These are phyloP conservation scores for Bombus pascuorum DNA, from an alignment of 1,140 invertebrate species.

Conservation along the genomic window DNA sequence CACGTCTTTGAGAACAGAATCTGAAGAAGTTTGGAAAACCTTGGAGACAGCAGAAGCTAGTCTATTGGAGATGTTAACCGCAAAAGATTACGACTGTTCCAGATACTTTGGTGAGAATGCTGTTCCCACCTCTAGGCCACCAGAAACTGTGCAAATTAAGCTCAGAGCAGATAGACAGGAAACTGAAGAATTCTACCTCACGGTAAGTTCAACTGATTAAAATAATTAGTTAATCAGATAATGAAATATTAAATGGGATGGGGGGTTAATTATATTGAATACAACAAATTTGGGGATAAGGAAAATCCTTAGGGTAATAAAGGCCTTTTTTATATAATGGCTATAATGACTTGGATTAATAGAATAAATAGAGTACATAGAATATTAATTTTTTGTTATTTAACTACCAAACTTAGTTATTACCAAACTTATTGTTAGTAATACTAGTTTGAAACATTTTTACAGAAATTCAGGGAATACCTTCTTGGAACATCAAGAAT, in stretches of 20 bases:
- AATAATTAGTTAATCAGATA: background rate
- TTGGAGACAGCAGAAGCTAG: slow-evolving; percentile 96
- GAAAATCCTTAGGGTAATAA: too few species aligned
- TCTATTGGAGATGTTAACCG: slow-evolving; percentile 91
- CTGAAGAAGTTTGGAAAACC: slow-evolving; percentile 98
- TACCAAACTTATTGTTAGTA: background rate
- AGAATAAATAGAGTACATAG: background rate
- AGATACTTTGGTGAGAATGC: slow-evolving; percentile 87
- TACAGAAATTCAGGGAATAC: slow-evolving; percentile 96
- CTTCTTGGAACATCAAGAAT: slow-evolving; percentile 94
- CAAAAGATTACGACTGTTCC: slow-evolving; percentile 91
- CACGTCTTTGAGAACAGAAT: slow-evolving; percentile 91
- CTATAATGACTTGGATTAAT: too few species aligned
- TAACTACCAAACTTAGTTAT: too few species aligned
- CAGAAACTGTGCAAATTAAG: slow-evolving; percentile 87
- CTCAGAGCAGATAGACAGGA: slow-evolving; percentile 90
- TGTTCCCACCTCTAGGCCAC: slow-evolving; percentile 84
- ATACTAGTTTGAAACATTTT: background rate
- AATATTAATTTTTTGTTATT: background rate
- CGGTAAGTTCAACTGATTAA: slow-evolving; percentile 83
- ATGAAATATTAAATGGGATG: too few species aligned
- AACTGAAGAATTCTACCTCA: slow-evolving; percentile 94
- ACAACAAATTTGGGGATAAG: too few species aligned
- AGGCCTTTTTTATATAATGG: too few species aligned
- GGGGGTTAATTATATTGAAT: too few species aligned